Conservation (phyloP, 2,113 vertebrate genomes). For the Poicephalus meyeri region DNA sequence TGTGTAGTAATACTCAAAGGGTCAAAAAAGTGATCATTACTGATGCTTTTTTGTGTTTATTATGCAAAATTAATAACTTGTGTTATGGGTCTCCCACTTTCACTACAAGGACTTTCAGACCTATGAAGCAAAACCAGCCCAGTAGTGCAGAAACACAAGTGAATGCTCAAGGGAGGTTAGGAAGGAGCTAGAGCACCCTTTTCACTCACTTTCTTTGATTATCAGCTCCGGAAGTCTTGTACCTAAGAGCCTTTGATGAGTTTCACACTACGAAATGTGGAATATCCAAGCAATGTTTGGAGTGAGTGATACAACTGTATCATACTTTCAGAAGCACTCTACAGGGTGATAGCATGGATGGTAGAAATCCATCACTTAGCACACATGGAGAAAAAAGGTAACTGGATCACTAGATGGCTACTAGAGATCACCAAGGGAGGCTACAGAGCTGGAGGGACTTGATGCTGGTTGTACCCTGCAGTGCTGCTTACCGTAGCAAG, state of each 20-base stretch:
- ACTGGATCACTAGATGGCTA: neutral
- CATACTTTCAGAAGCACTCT: neutral
- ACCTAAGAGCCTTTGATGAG: fast-evolving
- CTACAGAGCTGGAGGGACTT: neutral
- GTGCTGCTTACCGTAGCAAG: neutral
- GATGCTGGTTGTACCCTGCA: neutral
- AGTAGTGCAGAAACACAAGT: neutral
- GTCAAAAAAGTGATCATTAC: neutral
- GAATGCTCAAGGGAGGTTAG: neutral
- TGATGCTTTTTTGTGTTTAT: neutral
- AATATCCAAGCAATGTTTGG: neutral
- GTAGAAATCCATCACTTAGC: neutral
- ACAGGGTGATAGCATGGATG: neutral
- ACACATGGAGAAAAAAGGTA: fast-evolving
- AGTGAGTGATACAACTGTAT: neutral
- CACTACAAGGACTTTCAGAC: neutral
- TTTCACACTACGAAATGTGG: neutral
- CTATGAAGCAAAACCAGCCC: neutral
- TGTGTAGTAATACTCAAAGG: neutral
- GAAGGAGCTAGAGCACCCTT: neutral
- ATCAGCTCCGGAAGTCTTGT: neutral
- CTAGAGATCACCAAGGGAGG: neutral
- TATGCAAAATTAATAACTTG: neutral
- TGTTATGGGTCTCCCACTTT: neutral
- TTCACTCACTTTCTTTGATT: neutral